Evolutionary conservation across 2,888 invertebrate genomes (phyloP), one percentile per base, ranked within the genome.

Genomic region (Kryphioiulus occultus): DNA sequence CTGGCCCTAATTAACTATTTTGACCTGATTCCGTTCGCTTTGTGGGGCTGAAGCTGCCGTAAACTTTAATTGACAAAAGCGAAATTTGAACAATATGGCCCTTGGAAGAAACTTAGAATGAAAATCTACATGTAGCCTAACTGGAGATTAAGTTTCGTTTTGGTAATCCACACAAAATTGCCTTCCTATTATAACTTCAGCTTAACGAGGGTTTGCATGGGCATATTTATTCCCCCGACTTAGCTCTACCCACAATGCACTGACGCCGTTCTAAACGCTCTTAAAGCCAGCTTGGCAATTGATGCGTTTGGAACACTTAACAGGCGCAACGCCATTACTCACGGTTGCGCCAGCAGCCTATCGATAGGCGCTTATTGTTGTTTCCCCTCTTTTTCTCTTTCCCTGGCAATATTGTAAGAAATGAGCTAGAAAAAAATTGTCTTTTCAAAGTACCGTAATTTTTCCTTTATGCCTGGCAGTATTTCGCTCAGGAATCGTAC

Each of bases 391-490:
- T 68, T n/a, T n/a, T 35, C 44, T 15, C 10, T 44, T 44, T 44
- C 78, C 15, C 30, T 78, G 15, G 78, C 30, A 15, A 78, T 78
- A 78, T 78, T 78, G 78, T 15, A 30, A 78, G 78, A 30, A 68
- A 68, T 68, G 15, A 68, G 53, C 19, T 3, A n/a, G 9, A 26
- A 68, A 68, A 78, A 78, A 78, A 78, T 26, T 53, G 30, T 78
- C 30, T 78, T 78, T 78, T 78, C 30, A 78, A 32, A 78, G 68
- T 26, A 30, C 78, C 26, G 78, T 78, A 78, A 78, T 78, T 78
- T 78, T 78, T 78, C 78, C 78, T 78, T 78, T 78, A 78, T 78
- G 30, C 30, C 15, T 78, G 30, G 15, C 78, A 78, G 78, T 68
- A 68, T 68, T 68, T 26, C 5, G 68, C 68, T 22, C 68, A 26